phyloP scores from a whole-genome alignment of 2,113 vertebrate genomes.

The Bos taurus region ARS-UCD2.0 NC_037330.1:50829001-50829500 shows the following conservation, averaged over 20 bases:
- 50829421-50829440: too few species aligned
- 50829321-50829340: constrained; percentile 26
- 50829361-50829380: constrained; percentile 9
- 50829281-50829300: constrained; percentile 1
- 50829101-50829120: constrained; percentile 54
- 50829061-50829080: constrained; percentile 72
- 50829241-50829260: not conserved
- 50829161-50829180: constrained; percentile 13
- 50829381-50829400: constrained; percentile 23
- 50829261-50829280: not conserved
- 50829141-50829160: constrained; percentile 2
- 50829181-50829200: not conserved
- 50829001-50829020: constrained; percentile 63
- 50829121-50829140: constrained; percentile 53
- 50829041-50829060: constrained; percentile 63
- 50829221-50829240: constrained; percentile 8
- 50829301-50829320: not conserved
- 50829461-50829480: too few species aligned
- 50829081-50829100: constrained; percentile 63
- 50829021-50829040: constrained; percentile 66
- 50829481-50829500: too few species aligned
- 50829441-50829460: too few species aligned
- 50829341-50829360: constrained; percentile 14
- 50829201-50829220: not conserved
- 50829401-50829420: not conserved